These are phyloP conservation scores for Pandion haliaetus DNA, from an alignment of 2,113 vertebrate genomes.

Conservation along the genomic window DNA sequence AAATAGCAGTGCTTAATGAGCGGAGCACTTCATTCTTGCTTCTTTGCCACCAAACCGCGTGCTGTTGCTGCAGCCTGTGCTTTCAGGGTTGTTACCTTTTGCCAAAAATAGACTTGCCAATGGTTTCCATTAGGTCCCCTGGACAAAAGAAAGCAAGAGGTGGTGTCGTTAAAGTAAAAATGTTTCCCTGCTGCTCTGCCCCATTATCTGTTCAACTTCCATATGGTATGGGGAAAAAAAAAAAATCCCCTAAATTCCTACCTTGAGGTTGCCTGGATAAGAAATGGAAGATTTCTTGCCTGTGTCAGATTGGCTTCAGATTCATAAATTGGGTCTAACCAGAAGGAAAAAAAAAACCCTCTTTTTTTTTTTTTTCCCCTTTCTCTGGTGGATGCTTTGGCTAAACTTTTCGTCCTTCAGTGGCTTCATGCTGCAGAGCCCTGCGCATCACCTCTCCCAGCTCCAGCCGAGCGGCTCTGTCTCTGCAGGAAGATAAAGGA, in stretches of 20 bases:
- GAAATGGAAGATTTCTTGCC: neutral
- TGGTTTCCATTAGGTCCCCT: neutral
- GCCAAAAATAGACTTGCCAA: neutral
- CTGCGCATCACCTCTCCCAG: neutral
- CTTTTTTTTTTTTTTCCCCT: no score
- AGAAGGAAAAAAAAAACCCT: neutral
- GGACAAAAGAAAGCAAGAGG: neutral
- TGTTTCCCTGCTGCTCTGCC: neutral
- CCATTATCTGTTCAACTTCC: neutral
- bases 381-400: neutral
- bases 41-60: accelerated
- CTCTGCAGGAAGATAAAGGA: neutral
- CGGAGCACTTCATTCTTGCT: accelerated
- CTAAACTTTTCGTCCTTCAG: neutral
- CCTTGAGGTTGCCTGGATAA: neutral
- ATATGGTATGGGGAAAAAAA: neutral
- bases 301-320: neutral
- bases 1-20: neutral
- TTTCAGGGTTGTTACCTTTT: neutral
- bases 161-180: neutral
- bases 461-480: neutral
- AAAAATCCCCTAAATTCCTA: neutral
- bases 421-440: neutral
- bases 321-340: neutral
- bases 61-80: neutral